Conservation (phyloP, 2,113 vertebrate genomes). For the Sceloporus undulatus region DNA sequence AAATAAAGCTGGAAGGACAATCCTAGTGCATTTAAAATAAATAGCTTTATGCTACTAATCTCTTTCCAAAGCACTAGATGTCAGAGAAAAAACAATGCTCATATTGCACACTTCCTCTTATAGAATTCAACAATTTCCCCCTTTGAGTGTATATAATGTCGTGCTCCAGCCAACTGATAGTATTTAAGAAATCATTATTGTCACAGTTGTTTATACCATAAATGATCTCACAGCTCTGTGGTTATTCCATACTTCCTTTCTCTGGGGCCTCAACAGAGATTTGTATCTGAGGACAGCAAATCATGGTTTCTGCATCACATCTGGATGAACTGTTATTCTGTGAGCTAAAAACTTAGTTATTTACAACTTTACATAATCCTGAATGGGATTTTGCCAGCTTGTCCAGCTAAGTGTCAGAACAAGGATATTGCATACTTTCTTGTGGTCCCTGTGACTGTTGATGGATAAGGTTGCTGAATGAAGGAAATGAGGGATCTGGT, state of each 20-base stretch:
- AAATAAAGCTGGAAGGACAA: background rate
- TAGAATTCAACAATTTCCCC: conserved; percentile 17
- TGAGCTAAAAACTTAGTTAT: conserved; percentile 51
- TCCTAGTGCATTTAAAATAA: background rate
- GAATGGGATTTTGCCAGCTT: conserved; percentile 36
- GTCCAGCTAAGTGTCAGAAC: background rate
- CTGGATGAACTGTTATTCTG: conserved; percentile 41
- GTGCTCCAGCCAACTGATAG: background rate
- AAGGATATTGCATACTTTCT: background rate
- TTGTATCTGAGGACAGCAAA: conserved; percentile 35
- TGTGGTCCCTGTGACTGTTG: background rate
- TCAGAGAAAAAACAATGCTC: background rate
- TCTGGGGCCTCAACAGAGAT: conserved; percentile 46
- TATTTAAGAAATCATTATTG: conserved; percentile 19
- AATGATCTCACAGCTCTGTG: conserved; percentile 34
- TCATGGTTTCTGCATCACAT: conserved; percentile 13
- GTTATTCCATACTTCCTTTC: conserved; percentile 45
- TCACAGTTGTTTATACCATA: conserved; percentile 35
- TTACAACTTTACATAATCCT: conserved; percentile 32
- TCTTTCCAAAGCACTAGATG: background rate
- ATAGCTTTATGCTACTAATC: background rate
- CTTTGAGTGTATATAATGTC: background rate
- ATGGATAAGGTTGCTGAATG: background rate
- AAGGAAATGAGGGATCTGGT: conserved; percentile 14
- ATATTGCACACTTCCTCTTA: background rate